These are phyloP conservation scores for Abrostola tripartita DNA, from an alignment of 2,888 invertebrate genomes.

Conservation along the genomic window DNA sequence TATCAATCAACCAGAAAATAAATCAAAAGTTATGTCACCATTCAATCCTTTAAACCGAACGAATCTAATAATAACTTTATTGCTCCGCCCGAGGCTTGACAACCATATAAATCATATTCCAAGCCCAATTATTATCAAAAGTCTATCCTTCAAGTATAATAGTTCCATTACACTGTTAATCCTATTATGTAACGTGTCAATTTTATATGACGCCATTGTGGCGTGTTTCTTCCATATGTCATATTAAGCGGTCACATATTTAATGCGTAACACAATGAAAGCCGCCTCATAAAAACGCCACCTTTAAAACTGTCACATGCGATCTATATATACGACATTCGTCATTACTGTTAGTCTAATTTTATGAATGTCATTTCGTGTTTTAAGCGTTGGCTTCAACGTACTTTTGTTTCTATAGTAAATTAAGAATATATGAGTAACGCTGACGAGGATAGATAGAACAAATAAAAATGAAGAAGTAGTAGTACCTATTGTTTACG, in stretches of 20 bases:
- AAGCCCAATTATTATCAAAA: slow-evolving; percentile 83
- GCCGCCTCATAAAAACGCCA: slow-evolving; percentile 54
- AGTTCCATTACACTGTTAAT: slow-evolving; percentile 79
- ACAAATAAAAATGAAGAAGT: slow-evolving; percentile 4
- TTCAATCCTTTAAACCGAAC: slow-evolving; percentile 68
- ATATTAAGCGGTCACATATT: slow-evolving; percentile 79
- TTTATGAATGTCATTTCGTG: slow-evolving; percentile 68
- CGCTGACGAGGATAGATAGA: slow-evolving; percentile 8
- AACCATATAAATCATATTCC: slow-evolving; percentile 82
- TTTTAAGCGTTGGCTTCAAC: slow-evolving; percentile 41
- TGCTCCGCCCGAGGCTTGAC: slow-evolving; percentile 68
- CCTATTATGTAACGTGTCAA: slow-evolving; percentile 82
- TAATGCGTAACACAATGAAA: slow-evolving; percentile 66
- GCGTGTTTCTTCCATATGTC: slow-evolving; percentile 79
- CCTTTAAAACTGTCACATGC: slow-evolving; percentile 63
- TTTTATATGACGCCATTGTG: slow-evolving; percentile 82
- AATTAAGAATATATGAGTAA: slow-evolving; percentile 39
- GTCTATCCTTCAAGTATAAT: slow-evolving; percentile 77
- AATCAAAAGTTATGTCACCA: slow-evolving; percentile 73
- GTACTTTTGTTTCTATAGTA: slow-evolving; percentile 48
- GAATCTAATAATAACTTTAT: slow-evolving; percentile 68
- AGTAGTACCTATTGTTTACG: neutral
- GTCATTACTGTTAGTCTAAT: slow-evolving; percentile 79
- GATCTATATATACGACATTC: slow-evolving; percentile 83
- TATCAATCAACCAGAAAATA: slow-evolving; percentile 67